A percentile compares a stretch with the other conserved stretches of the same genome.
These are phyloP conservation scores for Bombyx huttoni DNA, from an alignment of 2,888 invertebrate species.

Conservation along the genomic window DNA sequence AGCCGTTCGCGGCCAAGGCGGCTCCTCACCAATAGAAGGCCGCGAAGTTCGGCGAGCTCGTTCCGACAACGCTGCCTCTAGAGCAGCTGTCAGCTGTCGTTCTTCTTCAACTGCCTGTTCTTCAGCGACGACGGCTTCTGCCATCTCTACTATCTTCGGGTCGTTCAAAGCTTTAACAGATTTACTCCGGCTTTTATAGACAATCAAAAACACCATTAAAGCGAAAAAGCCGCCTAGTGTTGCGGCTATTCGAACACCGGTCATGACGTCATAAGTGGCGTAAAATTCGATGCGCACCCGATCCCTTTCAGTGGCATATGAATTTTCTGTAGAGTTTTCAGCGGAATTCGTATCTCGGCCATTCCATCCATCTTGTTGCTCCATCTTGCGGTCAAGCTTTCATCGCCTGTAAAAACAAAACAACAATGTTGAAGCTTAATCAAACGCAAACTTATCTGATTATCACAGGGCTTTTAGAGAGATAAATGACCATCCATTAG, in stretches of 20 bases:
- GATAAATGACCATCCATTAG: too few relatives aligned
- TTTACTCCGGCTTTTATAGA: conserved; percentile 90
- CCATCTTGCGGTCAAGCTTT: conserved; percentile 63
- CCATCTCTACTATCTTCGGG: conserved; percentile 84
- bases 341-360: conserved; percentile 38
- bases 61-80: conserved; percentile 75
- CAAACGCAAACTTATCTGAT: background rate
- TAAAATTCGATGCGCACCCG: conserved; percentile 86
- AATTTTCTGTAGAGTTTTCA: conserved; percentile 47
- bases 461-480: too few relatives aligned
- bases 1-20: conserved; percentile 58
- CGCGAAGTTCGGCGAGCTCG: conserved; percentile 42
- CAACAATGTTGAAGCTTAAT: background rate
- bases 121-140: conserved; percentile 81
- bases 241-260: conserved; percentile 91
- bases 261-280: conserved; percentile 94
- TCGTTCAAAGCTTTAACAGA: conserved; percentile 82
- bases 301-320: conserved; percentile 73
- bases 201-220: conserved; percentile 90
- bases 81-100: conserved; percentile 79
- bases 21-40: conserved; percentile 79
- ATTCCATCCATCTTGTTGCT: conserved; percentile 56
- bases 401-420: conserved; percentile 55
- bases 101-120: conserved; percentile 80
- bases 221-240: conserved; percentile 93